Base-by-base conservation (phyloP, 2,888 invertebrate genomes). In the Acheta domesticus region DNA sequence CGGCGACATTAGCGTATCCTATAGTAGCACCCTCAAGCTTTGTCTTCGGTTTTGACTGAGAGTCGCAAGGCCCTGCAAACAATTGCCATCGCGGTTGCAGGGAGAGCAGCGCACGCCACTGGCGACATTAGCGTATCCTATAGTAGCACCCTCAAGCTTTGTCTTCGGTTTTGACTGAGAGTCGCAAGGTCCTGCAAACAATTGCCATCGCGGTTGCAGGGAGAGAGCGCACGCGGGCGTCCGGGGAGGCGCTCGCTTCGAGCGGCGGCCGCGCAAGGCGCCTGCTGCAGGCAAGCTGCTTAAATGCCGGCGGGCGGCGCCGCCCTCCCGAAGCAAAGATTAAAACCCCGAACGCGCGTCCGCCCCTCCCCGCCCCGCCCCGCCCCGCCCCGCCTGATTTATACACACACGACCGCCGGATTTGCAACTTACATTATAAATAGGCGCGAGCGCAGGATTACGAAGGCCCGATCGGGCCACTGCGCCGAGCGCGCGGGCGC, bases 341-440 rank as follows among this genome's bases (percentile, higher is more conserved):
- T 62, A 62, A 62, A 62, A 62, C 62, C 62, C 62, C 62, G 62
- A 62, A 62, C 62, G 62, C 14, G 16, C 62, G n/a, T 14, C 14
- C 12, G 4, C 16, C 4, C 62, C 62, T 3, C 16, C n/a, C n/a
- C 36, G 36, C 14, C 62, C 62, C 14, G 62, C 14, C 5, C 62
- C 16, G 19, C 62, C 62, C 62, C 62, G 3, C 62, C 62, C 62
- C n/a, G 16, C 62, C 62, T 62, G 62, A 62, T 62, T 62, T 62
- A 62, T 62, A 62, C 62, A 62, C 62, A 19, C 62, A 62, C 16
- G 62, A 62, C 62, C 62, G 62, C 62, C n/a, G 62, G 62, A 62
- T 62, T 62, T 62, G 62, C 62, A 62, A 62, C 62, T 62, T 62
- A 62, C 62, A 62, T 62, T 62, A 62, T 62, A 62, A 62, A 62